A percentile compares a stretch with the other conserved stretches of the same genome.
phyloP scores from a whole-genome alignment of 1,140 invertebrate genomes.

The Halyomorpha halys region DNA sequence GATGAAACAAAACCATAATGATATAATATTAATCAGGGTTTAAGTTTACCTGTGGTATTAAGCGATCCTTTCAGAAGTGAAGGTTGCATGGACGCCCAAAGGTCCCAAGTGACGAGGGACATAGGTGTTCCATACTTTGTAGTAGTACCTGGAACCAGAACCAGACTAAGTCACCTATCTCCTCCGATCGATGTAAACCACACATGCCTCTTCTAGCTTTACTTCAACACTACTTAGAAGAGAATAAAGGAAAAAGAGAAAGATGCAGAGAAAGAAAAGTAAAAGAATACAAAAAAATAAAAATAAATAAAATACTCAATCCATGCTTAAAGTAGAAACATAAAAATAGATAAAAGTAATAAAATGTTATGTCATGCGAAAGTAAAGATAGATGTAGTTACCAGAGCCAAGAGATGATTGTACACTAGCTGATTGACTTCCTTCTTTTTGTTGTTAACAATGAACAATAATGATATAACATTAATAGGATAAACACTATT shows the following conservation, averaged over 20 bases:
- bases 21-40: not conserved
- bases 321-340: slow-evolving; percentile 14
- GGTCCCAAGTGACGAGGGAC: slow-evolving; percentile 28
- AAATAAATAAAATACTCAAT: not conserved
- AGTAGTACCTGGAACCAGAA: slow-evolving; percentile 23
- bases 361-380: slow-evolving; percentile 7
- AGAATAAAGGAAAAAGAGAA: slow-evolving; percentile 20
- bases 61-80: slow-evolving; percentile 24
- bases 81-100: slow-evolving; percentile 30
- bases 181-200: not conserved
- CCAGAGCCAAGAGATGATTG: slow-evolving; percentile 19
- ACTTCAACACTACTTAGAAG: slow-evolving; percentile 17
- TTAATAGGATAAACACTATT: no score
- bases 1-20: not conserved
- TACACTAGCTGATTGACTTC: not conserved
- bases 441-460: not conserved
- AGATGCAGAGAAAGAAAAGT: slow-evolving; percentile 16
- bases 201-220: slow-evolving; percentile 18
- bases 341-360: slow-evolving; percentile 11
- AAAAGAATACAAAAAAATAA: not conserved
- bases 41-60: slow-evolving; percentile 20
- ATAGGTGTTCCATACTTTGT: slow-evolving; percentile 18
- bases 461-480: no score
- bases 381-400: slow-evolving; percentile 15
- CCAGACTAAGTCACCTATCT: slow-evolving; percentile 14